Base-by-base conservation (phyloP, 2,888 invertebrate species). In the Pecten maximus region DNA sequence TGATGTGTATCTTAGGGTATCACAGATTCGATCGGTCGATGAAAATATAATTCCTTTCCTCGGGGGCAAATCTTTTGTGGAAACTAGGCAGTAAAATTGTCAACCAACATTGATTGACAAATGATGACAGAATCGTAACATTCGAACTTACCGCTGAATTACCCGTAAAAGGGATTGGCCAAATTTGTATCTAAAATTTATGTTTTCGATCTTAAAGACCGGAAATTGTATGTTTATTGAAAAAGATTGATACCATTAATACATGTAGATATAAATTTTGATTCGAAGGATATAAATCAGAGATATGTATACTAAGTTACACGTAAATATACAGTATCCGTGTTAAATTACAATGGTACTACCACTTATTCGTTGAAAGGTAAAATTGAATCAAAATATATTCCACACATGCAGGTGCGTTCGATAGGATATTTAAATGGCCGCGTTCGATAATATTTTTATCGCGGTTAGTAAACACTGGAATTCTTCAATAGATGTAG, bases 111-210 rank as follows among this genome's bases (percentile, higher is more conserved):
- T 74, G 74, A 74, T 74, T 74, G 74, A 74, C 74, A 74, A 74
- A 74, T 74, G 74, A 74, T 74, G 74, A 74, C 74, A 74, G 74
- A 28, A 74, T 23, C 4, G 60, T n/a, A 60, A 60, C 4, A 60
- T 60, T 74, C 74, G 74, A 74, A 74, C 74, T 35, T 35, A 74
- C 35, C 74, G 35, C 74, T 74, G 74, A 35, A 74, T 74, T 74
- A 74, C 74, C 8, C 15, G 19, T 23, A 74, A 74, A 60, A 28
- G 28, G 74, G 74, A 74, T 74, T 74, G 74, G 74, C 35, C 6
- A 6, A 74, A 23, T 74, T 74, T 35, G 35, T 74, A 28, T 10
- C n/a, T 60, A 2, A 6, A 35, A 35, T 74, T 74, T 35, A 74
- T 74, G 16, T 8, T 74, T 35, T 6, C 35, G 35, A 74, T 74